A percentile compares a stretch with the other conserved stretches of the same genome.
Evolutionary conservation across 2,888 invertebrate species (phyloP).

Genomic region (Hydropsyche betteni): DNA sequence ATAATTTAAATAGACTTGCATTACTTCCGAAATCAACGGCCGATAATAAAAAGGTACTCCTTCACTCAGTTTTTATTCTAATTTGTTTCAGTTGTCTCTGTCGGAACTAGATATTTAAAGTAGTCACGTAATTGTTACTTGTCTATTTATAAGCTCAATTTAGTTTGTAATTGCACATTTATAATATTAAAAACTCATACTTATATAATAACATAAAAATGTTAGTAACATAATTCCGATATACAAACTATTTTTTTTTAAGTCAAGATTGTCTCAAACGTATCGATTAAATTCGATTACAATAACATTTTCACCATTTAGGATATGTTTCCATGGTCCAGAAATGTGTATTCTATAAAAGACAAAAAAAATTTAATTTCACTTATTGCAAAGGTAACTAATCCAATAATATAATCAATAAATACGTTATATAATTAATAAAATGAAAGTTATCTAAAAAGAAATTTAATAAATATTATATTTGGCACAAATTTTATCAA

Average conservation of each 20-base stretch:
- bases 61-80: too few species aligned
- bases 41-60: too few species aligned
- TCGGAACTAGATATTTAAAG: too few species aligned
- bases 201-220: too few species aligned
- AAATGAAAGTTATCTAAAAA: background rate
- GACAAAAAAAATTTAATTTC: too few species aligned
- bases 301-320: background rate
- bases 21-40: too few species aligned
- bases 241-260: conserved; percentile 21
- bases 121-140: too few species aligned
- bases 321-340: conserved; percentile 23
- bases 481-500: conserved; percentile 10
- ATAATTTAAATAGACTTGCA: too few species aligned
- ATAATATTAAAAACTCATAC: too few species aligned
- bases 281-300: background rate
- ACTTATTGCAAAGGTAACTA: background rate
- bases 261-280: conserved; percentile 21
- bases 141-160: too few species aligned
- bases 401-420: background rate
- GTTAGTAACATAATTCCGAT: background rate
- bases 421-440: background rate
- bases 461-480: background rate
- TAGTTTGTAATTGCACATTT: too few species aligned
- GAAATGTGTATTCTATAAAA: background rate
- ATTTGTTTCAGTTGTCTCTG: too few species aligned